These are phyloP conservation scores for Lytechinus variegatus DNA, from an alignment of 35 echinoderm and acorn worm species.

Conservation along the genomic window DNA sequence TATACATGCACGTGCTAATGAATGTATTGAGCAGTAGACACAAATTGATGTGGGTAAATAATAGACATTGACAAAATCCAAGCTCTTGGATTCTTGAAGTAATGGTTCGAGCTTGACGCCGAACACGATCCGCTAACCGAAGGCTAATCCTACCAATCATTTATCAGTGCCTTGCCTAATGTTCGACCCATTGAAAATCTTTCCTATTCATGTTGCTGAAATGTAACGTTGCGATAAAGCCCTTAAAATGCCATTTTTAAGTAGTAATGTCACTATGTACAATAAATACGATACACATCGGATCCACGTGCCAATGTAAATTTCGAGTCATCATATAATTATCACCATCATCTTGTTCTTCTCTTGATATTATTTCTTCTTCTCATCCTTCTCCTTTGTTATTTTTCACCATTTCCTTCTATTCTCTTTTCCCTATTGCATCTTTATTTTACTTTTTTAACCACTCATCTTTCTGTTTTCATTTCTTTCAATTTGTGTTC, in stretches of 20 bases:
- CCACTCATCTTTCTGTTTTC: too few species aligned
- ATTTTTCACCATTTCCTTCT: too few species aligned
- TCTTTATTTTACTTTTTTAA: too few species aligned
- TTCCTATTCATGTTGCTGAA: not conserved
- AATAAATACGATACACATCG: too few species aligned
- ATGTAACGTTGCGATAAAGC: not conserved
- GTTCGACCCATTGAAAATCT: not conserved
- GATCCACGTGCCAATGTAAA: too few species aligned
- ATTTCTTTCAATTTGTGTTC: too few species aligned
- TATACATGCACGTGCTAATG: not conserved
- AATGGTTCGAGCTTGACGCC: not conserved
- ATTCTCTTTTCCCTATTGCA: too few species aligned
- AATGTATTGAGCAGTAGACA: not conserved
- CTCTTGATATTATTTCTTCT: too few species aligned
- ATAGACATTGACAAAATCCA: constrained; percentile 3
- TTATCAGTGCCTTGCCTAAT: not conserved
- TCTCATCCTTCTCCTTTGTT: too few species aligned
- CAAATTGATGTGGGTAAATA: not conserved
- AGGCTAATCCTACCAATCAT: not conserved
- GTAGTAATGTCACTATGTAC: too few species aligned
- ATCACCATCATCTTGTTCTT: too few species aligned
- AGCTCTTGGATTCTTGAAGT: not conserved
- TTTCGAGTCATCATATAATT: too few species aligned
- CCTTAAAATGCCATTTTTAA: not conserved
- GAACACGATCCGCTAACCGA: not conserved